Percentiles rank a stretch among this genome's conserved stretches.
Evolutionary conservation across 2,797 vertebrate species (phyloP).

Genomic region (Tachyglossus aculeatus): DNA sequence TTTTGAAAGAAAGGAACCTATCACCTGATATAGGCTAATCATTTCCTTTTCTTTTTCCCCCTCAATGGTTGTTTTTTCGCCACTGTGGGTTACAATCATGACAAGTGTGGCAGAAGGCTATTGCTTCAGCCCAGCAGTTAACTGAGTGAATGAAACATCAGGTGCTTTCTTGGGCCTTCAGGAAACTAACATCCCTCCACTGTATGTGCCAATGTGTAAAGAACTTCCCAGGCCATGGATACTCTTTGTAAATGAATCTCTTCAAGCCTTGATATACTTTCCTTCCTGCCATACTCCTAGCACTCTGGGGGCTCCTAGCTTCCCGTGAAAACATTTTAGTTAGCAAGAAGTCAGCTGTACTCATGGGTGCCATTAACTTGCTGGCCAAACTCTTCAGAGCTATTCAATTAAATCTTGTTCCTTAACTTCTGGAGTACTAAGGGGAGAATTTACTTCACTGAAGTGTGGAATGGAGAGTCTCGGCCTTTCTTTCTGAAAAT

Average conservation of each 20-base stretch:
- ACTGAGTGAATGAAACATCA: background rate
- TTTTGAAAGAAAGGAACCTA: background rate
- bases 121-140: no score
- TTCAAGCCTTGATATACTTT: no score
- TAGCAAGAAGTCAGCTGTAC: background rate
- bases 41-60: background rate
- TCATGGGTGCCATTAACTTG: slow-evolving; percentile 3
- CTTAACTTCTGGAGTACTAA: no score
- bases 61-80: background rate
- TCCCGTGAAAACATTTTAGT: background rate
- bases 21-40: background rate
- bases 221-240: background rate
- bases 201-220: background rate
- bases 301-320: background rate
- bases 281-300: background rate
- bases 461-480: no score
- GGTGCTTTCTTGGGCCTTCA: no score
- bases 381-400: background rate
- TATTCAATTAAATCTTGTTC: background rate
- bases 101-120: no score
- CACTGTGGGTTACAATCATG: background rate
- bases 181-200: no score
- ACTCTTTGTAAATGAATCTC: background rate
- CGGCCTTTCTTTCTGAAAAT: no score
- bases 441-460: no score